Percentiles rank a stretch among this genome's conserved stretches.
These are phyloP conservation scores for Orchestes rusci DNA, from an alignment of 2,888 invertebrate species.

Conservation along the genomic window DNA sequence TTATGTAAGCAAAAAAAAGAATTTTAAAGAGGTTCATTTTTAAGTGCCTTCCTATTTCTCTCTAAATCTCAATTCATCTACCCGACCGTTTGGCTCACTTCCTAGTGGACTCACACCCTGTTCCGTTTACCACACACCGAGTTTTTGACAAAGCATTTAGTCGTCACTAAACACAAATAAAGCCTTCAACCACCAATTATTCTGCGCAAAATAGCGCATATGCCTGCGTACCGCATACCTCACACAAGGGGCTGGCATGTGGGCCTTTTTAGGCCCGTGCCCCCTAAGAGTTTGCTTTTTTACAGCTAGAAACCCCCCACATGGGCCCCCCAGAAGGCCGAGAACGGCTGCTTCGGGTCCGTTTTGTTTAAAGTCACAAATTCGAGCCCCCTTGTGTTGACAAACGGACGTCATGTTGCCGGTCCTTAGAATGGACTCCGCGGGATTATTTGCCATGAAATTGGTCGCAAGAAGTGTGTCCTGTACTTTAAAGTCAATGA, in stretches of 20 bases:
- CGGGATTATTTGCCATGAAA: slow-evolving; percentile 20
- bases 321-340: slow-evolving; percentile 33
- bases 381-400: slow-evolving; percentile 31
- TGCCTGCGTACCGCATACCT: slow-evolving; percentile 27
- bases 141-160: slow-evolving; percentile 14
- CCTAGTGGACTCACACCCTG: no score
- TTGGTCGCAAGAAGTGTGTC: slow-evolving; percentile 3
- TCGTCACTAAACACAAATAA: slow-evolving; percentile 16
- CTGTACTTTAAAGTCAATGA: no score
- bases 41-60: no score
- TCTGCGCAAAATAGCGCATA: slow-evolving; percentile 26
- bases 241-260: slow-evolving; percentile 31
- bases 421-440: slow-evolving; percentile 26
- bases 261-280: slow-evolving; percentile 33
- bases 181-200: slow-evolving; percentile 21
- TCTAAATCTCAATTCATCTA: no score
- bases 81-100: no score
- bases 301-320: slow-evolving; percentile 30
- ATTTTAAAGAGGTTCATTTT: no score
- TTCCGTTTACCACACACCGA: slow-evolving; percentile 19
- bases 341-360: slow-evolving; percentile 28
- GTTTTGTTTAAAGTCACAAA: slow-evolving; percentile 37
- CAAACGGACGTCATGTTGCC: slow-evolving; percentile 33
- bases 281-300: slow-evolving; percentile 27
- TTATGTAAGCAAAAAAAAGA: no score